A percentile compares a stretch with the other conserved stretches of the same genome.
phyloP scores from a whole-genome alignment of 2,888 invertebrate genomes.

The Phorcus lineatus region DNA sequence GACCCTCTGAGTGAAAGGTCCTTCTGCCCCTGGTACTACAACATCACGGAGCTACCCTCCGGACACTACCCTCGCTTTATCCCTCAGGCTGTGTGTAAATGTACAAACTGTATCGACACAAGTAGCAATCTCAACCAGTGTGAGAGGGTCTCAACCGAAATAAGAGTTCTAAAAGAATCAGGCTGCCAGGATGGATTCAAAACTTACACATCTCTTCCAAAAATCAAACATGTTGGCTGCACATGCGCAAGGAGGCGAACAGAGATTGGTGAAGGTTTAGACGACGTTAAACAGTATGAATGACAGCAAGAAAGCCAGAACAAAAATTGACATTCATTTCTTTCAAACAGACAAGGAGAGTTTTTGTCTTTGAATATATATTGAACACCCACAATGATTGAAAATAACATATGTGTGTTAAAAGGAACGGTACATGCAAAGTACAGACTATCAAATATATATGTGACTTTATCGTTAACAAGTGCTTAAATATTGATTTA shows the following conservation, averaged over 20 bases:
- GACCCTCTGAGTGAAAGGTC: neutral
- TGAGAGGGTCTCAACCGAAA: neutral
- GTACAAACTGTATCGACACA: neutral
- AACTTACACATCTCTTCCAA: neutral
- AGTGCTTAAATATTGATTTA: too few relatives aligned
- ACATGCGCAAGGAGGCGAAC: neutral
- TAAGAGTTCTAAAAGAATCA: neutral
- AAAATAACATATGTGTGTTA: too few relatives aligned
- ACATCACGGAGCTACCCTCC: neutral
- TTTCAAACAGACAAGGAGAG: too few relatives aligned
- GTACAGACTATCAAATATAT: too few relatives aligned
- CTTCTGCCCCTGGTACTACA: constrained; percentile 14
- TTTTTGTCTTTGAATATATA: too few relatives aligned
- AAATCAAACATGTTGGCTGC: neutral
- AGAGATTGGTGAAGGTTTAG: too few relatives aligned
- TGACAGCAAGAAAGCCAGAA: too few relatives aligned
- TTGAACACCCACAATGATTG: too few relatives aligned
- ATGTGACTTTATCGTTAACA: too few relatives aligned
- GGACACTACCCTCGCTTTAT: neutral
- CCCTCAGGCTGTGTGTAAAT: constrained; percentile 19
- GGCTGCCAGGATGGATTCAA: constrained; percentile 4
- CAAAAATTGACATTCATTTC: too few relatives aligned
- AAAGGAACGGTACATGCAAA: too few relatives aligned
- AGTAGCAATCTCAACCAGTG: neutral
- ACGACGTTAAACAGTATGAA: too few relatives aligned